Conservation (phyloP, 2,797 vertebrate species). For the Pangasius sanitwongsei region DNA sequence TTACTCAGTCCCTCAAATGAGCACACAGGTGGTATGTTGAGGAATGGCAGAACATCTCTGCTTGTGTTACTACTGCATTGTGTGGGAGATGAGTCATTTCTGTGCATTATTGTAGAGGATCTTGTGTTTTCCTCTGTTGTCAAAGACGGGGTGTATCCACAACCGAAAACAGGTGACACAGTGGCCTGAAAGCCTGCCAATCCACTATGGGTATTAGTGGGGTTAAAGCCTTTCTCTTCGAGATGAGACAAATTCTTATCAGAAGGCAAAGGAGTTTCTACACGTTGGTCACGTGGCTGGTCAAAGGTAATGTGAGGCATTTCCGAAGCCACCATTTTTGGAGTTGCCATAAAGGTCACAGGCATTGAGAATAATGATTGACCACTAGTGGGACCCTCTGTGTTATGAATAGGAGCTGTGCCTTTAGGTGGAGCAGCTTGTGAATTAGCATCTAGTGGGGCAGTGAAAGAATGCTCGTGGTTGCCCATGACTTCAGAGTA, state of each 20-base stretch:
- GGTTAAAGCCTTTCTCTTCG: conserved; percentile 32
- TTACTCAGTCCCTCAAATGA: conserved; percentile 77
- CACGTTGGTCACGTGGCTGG: conserved; percentile 66
- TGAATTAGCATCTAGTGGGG: conserved; percentile 71
- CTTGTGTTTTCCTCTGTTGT: conserved; percentile 79
- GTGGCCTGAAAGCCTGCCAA: conserved; percentile 45
- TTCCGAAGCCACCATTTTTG: conserved; percentile 75
- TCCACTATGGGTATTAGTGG: conserved; percentile 52
- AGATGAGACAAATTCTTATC: conserved; percentile 57
- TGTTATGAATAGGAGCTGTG: conserved; percentile 52
- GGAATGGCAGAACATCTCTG: conserved; percentile 64
- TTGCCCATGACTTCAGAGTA: conserved; percentile 76
- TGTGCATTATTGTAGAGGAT: conserved; percentile 76
- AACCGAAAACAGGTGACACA: conserved; percentile 76
- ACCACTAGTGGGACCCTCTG: conserved; percentile 56
- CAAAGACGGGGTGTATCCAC: conserved; percentile 76
- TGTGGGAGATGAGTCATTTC: conserved; percentile 67
- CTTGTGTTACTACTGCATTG: conserved; percentile 65
- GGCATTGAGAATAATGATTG: conserved; percentile 72
- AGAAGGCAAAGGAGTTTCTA: conserved; percentile 59
- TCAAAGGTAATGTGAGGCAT: conserved; percentile 77
- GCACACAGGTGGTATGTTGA: conserved; percentile 60
- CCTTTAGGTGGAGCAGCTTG: conserved; percentile 78
- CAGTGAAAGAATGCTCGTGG: conserved; percentile 68
- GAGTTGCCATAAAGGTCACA: conserved; percentile 80